Base-by-base conservation (phyloP, 2,797 vertebrate genomes). In the Petrocephalus sullivani region DNA sequence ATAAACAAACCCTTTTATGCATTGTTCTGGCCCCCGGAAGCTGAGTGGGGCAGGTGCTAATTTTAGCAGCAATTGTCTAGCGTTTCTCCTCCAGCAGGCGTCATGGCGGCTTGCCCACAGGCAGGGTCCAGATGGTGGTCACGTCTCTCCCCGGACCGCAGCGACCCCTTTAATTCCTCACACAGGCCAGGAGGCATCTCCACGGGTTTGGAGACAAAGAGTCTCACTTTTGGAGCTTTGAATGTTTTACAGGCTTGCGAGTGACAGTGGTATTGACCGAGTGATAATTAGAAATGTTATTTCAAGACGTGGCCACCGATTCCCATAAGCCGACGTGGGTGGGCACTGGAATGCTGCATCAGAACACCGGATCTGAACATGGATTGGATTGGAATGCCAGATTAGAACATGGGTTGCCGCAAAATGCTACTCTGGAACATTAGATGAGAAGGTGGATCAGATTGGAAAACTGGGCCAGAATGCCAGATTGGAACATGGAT, bases 201-300 rank as follows among this genome's bases (percentile, higher is more conserved):
- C 16, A 0, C 41, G 37, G 71, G 37, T 78, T 78, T 46, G 16
- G 33, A 78, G 37, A 78, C 71, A 78, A 78, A 78, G 37, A 37
- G 14, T 37, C 16, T 75, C 71, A 19, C 71, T 78, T 78, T 46
- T 78, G 71, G 33, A 78, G 14, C 71, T 78, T 46, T 78, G 5
- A 41, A 46, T 19, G 16, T 46, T 19, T 78, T 78, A 78, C 33
- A 78, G 71, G 71, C 37, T 46, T 46, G 37, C 16, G 14, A 46
- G 37, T n/a, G 71, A 37, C 6, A 3, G 33, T 4, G 0, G 67
- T 1, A 64, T 64, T 64, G 67, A 75, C 33, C 2, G 41, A 37
- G 71, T 16, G 71, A 78, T 78, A 78, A 78, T 78, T 16, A 78
- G 71, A 78, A 78, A 78, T 78, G 71, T 46, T 78, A 41, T 78